Base-by-base conservation (phyloP, 2,797 vertebrate species). In the Ceryle rudis region DNA sequence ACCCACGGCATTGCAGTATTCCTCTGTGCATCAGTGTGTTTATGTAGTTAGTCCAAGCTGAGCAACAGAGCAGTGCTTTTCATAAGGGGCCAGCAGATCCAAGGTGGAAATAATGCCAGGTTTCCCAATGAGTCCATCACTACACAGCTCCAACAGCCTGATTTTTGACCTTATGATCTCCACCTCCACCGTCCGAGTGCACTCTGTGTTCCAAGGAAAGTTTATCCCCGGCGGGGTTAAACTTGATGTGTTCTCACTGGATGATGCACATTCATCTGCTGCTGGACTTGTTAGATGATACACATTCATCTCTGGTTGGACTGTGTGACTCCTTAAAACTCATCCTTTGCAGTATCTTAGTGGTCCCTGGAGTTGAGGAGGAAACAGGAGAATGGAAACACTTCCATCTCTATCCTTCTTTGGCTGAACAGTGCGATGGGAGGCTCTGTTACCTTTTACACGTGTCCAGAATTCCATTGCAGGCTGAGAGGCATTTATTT, bases 141-240 rank as follows among this genome's bases (percentile, higher is more conserved):
- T 3, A 70, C 67, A n/a, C 3, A 5, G 18, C 35, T 78, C 61
- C 71, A 85, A 19, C 71, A 67, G 49, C 37, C 65, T 35, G 33
- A 26, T 15, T 57, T 51, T 41, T 74, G 39, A 37, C 55, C 44
- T 14, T 44, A 2, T 9, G 57, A 26, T 46, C 65, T 88, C 49
- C 67, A 12, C 67, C 74, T 47, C 20, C 61, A 3, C 44, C 3
- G 15, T 3, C 13, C 5, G 33, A 44, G 54, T 5, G 29, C 16
- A 2, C 0, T 2, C 9, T 0, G 6, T 0, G 0, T 49, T 78
- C 6, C 10, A 42, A 19, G 51, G 25, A 57, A 70, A 28, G 47
- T 57, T 44, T 60, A n/a, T 44, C 37, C 39, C 51, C 41, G 4
- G 16, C 0, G 1, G 11, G 10, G 11, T 2, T n/a, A n/a, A n/a